These are phyloP conservation scores for Eretmochelys imbricata DNA, from an alignment of 2,113 vertebrate species.

Conservation along the genomic window DNA sequence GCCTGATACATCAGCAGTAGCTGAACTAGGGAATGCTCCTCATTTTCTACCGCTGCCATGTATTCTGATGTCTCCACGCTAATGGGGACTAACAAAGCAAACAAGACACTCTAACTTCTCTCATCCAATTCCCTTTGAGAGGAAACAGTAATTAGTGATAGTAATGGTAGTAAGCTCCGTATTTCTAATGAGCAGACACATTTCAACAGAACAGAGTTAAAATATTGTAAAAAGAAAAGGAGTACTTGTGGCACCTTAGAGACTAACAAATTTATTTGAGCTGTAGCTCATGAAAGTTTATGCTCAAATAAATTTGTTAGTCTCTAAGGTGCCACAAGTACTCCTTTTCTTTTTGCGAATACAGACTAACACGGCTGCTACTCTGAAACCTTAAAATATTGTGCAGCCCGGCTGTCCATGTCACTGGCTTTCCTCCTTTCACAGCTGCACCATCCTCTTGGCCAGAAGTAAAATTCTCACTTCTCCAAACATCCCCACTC, in stretches of 20 bases:
- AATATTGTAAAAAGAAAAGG: no score
- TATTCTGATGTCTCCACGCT: neutral
- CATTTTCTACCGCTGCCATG: neutral
- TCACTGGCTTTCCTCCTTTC: constrained; percentile 36
- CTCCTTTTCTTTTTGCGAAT: no score
- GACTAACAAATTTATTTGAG: no score
- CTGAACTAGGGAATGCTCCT: neutral
- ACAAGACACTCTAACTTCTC: constrained; percentile 2
- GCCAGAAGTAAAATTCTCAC: constrained; percentile 59
- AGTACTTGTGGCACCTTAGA: no score
- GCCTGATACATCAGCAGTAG: neutral
- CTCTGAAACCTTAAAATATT: neutral
- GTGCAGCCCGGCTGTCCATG: neutral
- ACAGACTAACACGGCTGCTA: no score
- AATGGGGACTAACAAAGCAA: constrained; percentile 12
- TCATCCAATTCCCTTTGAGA: constrained; percentile 4
- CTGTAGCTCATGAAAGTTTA: no score
- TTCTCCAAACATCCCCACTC: constrained; percentile 51
- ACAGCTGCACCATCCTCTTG: constrained; percentile 61
- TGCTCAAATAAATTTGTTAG: no score
- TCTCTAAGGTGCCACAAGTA: no score
- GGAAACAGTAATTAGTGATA: constrained; percentile 24
- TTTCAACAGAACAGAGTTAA: constrained; percentile 60
- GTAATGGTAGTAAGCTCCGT: constrained; percentile 51
- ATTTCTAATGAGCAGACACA: constrained; percentile 53